These are phyloP conservation scores for Mamestra configurata DNA, from an alignment of 1,140 invertebrate species.

Conservation along the genomic window DNA sequence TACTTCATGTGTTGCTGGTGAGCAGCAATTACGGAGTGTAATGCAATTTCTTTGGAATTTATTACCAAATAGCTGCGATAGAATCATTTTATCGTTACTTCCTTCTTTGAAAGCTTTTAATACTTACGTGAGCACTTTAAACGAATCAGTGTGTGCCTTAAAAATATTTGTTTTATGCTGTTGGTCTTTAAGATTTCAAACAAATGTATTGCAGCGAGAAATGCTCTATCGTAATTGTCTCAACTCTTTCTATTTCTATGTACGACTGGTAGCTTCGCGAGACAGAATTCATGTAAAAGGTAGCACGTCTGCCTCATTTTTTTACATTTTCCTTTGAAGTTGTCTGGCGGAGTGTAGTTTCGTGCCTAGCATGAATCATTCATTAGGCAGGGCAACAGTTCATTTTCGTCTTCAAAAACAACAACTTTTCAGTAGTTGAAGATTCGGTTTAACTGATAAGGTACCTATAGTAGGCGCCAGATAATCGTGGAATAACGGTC, in stretches of 20 bases:
- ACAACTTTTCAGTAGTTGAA: neutral
- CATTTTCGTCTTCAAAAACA: conserved; percentile 16
- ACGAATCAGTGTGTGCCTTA: too few species aligned
- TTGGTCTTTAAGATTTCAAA: neutral
- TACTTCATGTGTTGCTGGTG: neutral
- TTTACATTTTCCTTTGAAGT: conserved; percentile 34
- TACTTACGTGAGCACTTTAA: too few species aligned
- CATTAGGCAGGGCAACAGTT: conserved; percentile 19
- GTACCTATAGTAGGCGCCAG: too few species aligned
- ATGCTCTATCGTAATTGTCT: neutral
- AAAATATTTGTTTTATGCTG: too few species aligned
- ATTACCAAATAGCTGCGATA: neutral
- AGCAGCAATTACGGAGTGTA: neutral
- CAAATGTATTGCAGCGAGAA: neutral
- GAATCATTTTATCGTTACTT: neutral
- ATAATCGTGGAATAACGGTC: too few species aligned
- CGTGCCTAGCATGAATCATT: conserved; percentile 14
- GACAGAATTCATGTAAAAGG: conserved; percentile 22
- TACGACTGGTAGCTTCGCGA: neutral
- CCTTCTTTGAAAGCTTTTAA: neutral
- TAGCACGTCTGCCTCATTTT: conserved; percentile 10
- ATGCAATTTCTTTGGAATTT: conserved; percentile 8
- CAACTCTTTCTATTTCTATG: neutral
- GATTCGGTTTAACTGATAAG: too few species aligned
- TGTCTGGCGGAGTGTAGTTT: neutral